These are phyloP conservation scores for Psittacula derbiana DNA, from an alignment of 2,797 vertebrate genomes.

Conservation along the genomic window DNA sequence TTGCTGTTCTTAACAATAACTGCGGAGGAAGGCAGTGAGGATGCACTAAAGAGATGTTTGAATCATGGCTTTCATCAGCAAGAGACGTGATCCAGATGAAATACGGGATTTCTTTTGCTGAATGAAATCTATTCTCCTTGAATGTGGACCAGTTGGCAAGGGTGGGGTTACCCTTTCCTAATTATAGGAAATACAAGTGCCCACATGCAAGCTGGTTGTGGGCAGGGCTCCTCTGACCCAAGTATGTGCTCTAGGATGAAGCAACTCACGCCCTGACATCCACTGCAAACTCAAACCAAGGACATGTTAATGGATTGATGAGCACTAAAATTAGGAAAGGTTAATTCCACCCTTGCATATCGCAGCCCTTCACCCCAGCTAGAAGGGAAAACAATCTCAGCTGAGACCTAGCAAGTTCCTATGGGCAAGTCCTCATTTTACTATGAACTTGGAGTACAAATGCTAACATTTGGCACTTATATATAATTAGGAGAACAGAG, in stretches of 20 bases:
- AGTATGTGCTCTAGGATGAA: background rate
- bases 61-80: fast-evolving
- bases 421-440: background rate
- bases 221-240: background rate
- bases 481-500: background rate
- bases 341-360: background rate
- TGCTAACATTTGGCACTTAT: background rate
- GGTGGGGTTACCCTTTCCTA: background rate
- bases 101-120: background rate
- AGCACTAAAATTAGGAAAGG: background rate
- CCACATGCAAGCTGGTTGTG: fast-evolving
- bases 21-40: background rate
- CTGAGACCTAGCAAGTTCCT: background rate
- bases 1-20: background rate
- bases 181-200: background rate
- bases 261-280: fast-evolving
- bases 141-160: background rate
- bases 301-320: background rate
- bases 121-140: background rate
- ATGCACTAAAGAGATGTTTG: background rate
- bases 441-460: background rate
- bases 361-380: background rate
- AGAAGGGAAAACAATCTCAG: fast-evolving
- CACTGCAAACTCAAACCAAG: background rate
- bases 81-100: background rate